Base-by-base conservation (phyloP, 2,888 invertebrate genomes). In the Gymnosoma rotundatum region DNA sequence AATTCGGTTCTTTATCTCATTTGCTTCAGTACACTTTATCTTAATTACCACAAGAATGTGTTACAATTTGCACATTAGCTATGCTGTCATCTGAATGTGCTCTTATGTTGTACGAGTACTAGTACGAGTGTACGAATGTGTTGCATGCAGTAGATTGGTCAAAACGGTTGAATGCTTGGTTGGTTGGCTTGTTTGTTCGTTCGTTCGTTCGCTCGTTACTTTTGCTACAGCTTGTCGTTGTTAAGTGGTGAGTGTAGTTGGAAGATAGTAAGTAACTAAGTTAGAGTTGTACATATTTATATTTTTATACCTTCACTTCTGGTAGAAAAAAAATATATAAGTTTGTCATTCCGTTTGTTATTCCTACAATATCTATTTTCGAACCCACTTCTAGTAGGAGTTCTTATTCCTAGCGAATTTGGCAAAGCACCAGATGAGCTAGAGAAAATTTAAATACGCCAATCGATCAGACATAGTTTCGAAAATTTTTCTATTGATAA, bases 1-100 rank as follows among this genome's bases (percentile, higher is more conserved):
- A 83, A 86, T 81, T 83, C 78, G 64, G 66, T 83, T 81, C 80
- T 80, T 85, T 83, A 83, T 85, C 81, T 75, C 75, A 86, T 86
- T 84, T 84, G 64, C 78, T 78, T 74, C 48, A 78, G 81, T 81
- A 64, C 84, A 74, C 74, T 84, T 84, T 84, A 84, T 84, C 84
- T 84, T 84, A 84, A 84, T 84, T 84, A 75, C 84, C 84, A 81
- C 81, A 84, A 81, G 78, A 84, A 84, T 84, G 84, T 84, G 84
- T 84, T 84, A 84, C 81, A 84, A 84, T 84, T 84, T 81, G 84
- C 84, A 84, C 84, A 84, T 84, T 84, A 84, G 84, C 74, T 70
- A 61, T 75, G 70, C 75, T 82, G 81, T 76, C 81, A 82, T 82
- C 64, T 58, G 38, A 48, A 75, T 63, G 54, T 25, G 38, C 45